Conservation (phyloP, 2,113 vertebrate species). For the Crotalus helleri region DNA sequence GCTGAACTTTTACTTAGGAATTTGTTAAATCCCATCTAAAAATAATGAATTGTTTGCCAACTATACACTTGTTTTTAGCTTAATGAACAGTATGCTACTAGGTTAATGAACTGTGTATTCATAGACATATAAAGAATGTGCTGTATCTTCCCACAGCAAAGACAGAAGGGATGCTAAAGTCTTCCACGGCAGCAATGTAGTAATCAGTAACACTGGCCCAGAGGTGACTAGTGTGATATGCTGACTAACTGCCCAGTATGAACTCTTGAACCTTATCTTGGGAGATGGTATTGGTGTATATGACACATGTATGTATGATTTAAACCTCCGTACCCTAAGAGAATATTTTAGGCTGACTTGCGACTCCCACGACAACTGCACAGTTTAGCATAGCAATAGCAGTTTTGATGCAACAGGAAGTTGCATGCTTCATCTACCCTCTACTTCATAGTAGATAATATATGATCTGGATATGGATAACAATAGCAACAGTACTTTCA, state of each 20-base stretch:
- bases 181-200: neutral
- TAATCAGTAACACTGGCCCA: neutral
- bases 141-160: conserved; percentile 17
- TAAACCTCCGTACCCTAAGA: neutral
- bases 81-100: conserved; percentile 58
- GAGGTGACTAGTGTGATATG: neutral
- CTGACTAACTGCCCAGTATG: neutral
- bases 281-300: neutral
- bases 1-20: conserved; percentile 55
- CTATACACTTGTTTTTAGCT: conserved; percentile 61
- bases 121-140: conserved; percentile 33
- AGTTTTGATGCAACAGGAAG: neutral
- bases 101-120: conserved; percentile 60
- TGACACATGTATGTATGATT: neutral
- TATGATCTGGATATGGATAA: neutral
- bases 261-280: neutral
- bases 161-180: neutral
- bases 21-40: conserved; percentile 64
- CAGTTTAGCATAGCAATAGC: neutral
- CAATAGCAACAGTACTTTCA: neutral
- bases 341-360: neutral
- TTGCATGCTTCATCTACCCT: neutral
- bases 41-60: conserved; percentile 67
- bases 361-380: neutral
- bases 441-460: neutral